Evolutionary conservation across 2,797 vertebrate genomes (phyloP), one percentile per base, ranked within the genome.

Genomic region (Sebastes trivittatus): DNA sequence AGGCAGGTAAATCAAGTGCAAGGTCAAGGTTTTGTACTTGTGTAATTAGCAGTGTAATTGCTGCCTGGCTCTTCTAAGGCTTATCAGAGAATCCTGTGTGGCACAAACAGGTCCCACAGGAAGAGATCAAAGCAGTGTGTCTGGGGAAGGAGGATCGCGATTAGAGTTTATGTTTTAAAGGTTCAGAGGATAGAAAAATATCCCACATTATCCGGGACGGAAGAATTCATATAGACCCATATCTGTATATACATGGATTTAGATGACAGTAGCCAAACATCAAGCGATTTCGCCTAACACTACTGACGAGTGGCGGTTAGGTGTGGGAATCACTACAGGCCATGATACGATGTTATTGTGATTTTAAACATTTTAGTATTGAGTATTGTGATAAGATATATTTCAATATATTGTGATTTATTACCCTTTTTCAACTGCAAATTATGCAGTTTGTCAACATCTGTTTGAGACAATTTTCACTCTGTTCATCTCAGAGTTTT

Each of bases 21-120:
- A 92, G 87, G 88, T 91, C 88, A 85, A 88, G 86, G 81, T 81
- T 90, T 90, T 83, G 73, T 67, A 76, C 71, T 82, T 71, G 80
- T 82, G 78, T 88, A 93, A 92, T 92, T 92, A 92, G 83, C n/a
- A 42, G 83, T 87, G 86, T 89, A 90, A 91, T 88, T 90, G 87
- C 75, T 77, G 86, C 84, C 72, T 80, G 80, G 74, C 42, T 46
- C 42, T 86, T 89, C 76, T 70, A 27, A 85, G 69, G 80, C 84
- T 87, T 80, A 91, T 88, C 82, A 75, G 77, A 88, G 77, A 77
- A 87, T 85, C 81, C 74, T 85, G 82, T 78, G 84, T 87, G 88
- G 82, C 84, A 88, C 80, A 83, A 85, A 86, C 77, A 81, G 66
- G 82, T 93, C 90, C 88, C 89, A 90, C 83, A 84, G 91, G 90